These are phyloP conservation scores for Hyles euphorbiae DNA, from an alignment of 1,140 invertebrate species.

Conservation along the genomic window DNA sequence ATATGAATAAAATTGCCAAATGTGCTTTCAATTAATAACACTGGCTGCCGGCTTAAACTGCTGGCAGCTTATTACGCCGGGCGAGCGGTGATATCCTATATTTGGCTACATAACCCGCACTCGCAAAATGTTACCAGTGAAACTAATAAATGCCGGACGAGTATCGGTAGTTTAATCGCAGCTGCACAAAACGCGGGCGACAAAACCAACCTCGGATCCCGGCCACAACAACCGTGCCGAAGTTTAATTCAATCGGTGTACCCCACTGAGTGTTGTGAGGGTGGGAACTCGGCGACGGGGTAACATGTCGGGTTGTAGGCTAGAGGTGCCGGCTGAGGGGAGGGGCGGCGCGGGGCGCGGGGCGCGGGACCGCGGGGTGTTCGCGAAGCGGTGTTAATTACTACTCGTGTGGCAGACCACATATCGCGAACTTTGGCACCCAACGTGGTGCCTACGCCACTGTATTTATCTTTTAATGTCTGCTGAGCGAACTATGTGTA, in stretches of 20 bases:
- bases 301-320: constrained; percentile 14
- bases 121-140: constrained; percentile 36
- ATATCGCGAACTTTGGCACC: constrained; percentile 64
- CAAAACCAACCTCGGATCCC: constrained; percentile 63
- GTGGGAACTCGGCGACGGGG: constrained; percentile 10
- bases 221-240: constrained; percentile 66
- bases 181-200: constrained; percentile 61
- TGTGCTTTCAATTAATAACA: too few species aligned
- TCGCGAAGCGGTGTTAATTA: constrained; percentile 63
- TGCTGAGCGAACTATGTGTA: constrained; percentile 29
- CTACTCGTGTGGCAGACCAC: constrained; percentile 61
- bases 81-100: too few species aligned
- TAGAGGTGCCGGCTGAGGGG: constrained; percentile 13
- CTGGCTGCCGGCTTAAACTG: too few species aligned
- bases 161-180: constrained; percentile 68
- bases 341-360: constrained; percentile 17
- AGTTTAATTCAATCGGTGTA: constrained; percentile 70
- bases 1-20: too few species aligned
- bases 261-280: constrained; percentile 37
- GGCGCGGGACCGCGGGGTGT: constrained; percentile 16
- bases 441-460: constrained; percentile 35
- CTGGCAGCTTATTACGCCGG: too few species aligned
- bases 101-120: not conserved
- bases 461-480: constrained; percentile 55
- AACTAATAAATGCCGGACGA: constrained; percentile 66